These are phyloP conservation scores for Triplophysa dalaica DNA, from an alignment of 2,113 vertebrate genomes.

Conservation along the genomic window DNA sequence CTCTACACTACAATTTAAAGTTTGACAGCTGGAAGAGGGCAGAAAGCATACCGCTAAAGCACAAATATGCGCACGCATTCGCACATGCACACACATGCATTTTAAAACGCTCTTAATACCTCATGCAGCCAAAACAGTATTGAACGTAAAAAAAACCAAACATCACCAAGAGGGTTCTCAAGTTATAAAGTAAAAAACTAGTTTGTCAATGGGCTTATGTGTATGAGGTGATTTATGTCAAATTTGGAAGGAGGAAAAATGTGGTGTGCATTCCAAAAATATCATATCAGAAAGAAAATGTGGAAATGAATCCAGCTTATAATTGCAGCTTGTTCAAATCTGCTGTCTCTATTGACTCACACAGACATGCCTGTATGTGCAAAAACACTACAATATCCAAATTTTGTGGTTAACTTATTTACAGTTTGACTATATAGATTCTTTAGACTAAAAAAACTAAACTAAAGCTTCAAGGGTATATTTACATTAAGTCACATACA, in stretches of 20 bases:
- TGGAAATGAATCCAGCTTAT: conserved; percentile 26
- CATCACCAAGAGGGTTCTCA: not conserved
- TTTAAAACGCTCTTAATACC: not conserved
- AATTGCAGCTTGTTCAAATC: not conserved
- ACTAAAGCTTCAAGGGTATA: no score
- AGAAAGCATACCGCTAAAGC: not conserved
- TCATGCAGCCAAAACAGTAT: not conserved
- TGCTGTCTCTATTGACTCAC: not conserved
- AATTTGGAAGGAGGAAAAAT: conserved; percentile 6
- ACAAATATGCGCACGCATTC: conserved; percentile 1
- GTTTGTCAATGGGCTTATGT: no score
- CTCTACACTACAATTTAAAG: not conserved
- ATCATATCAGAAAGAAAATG: conserved; percentile 13
- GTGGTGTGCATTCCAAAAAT: conserved; percentile 22
- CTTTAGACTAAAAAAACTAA: no score
- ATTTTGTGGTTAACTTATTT: no score
- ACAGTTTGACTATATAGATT: no score
- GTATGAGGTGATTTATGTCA: not conserved
- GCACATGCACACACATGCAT: conserved; percentile 8
- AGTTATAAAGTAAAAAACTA: not conserved
- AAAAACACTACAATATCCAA: no score
- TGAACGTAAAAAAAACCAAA: not conserved
- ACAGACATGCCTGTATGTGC: not conserved
- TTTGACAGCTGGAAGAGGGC: conserved; percentile 40
- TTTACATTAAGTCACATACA: no score